These are phyloP conservation scores for Lagorchestes hirsutus DNA, from an alignment of 2,797 vertebrate species.

Conservation along the genomic window DNA sequence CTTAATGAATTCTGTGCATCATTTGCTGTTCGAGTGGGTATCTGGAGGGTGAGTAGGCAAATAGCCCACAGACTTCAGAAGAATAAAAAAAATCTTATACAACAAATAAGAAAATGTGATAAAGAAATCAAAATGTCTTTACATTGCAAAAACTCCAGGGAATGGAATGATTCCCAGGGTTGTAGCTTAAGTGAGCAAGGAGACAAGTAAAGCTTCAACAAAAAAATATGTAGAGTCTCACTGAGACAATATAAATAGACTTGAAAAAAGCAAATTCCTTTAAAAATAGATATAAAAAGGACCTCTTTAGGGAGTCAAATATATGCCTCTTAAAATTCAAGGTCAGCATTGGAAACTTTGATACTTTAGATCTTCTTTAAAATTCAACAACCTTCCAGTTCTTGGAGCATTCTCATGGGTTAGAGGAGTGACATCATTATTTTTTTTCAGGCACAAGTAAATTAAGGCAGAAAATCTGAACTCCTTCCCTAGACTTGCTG, in stretches of 20 bases:
- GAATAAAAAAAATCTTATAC: constrained; percentile 5
- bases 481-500: neutral
- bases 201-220: constrained; percentile 32
- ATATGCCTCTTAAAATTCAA: constrained; percentile 13
- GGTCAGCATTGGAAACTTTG: neutral
- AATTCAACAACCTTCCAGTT: neutral
- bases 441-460: neutral
- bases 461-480: constrained; percentile 29
- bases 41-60: neutral
- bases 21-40: neutral
- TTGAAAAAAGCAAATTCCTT: constrained; percentile 22
- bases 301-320: neutral
- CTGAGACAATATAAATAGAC: constrained; percentile 16
- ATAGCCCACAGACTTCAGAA: constrained; percentile 10
- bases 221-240: neutral
- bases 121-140: constrained; percentile 44
- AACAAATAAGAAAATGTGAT: constrained; percentile 35
- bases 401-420: neutral
- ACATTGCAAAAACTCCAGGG: constrained; percentile 14
- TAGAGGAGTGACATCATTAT: neutral
- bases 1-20: constrained; percentile 27
- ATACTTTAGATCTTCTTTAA: constrained; percentile 38
- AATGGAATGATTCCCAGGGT: constrained; percentile 11
- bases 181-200: constrained; percentile 7
- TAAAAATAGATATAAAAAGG: constrained; percentile 1